phyloP scores from a whole-genome alignment of 2,113 vertebrate genomes.

The Chlorodrepanis virens region DNA sequence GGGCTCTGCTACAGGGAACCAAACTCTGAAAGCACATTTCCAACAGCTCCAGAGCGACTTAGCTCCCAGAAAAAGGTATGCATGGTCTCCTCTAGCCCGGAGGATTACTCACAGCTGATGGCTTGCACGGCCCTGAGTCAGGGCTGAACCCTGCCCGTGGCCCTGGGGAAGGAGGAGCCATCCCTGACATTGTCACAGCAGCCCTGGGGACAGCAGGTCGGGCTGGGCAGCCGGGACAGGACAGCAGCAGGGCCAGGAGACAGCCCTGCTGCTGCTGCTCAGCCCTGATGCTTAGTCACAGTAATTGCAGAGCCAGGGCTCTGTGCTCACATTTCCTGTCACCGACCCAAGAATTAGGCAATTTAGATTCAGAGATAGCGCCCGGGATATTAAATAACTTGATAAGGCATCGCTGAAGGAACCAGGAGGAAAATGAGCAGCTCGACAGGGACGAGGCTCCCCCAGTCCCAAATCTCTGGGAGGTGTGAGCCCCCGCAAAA shows the following conservation, averaged over 20 bases:
- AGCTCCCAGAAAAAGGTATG: background rate
- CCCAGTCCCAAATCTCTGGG: background rate
- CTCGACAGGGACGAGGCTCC: accelerated
- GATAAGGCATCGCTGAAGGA: background rate
- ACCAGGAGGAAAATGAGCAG: background rate
- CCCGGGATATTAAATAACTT: background rate
- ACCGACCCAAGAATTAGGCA: slow-evolving; percentile 45
- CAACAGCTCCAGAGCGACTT: background rate
- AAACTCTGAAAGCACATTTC: background rate
- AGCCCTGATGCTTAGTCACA: slow-evolving; percentile 22
- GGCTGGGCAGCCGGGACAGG: background rate
- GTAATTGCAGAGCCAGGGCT: slow-evolving; percentile 15
- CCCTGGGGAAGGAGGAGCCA: background rate
- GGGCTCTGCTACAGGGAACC: background rate
- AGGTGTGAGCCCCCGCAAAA: background rate
- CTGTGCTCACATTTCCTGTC: slow-evolving; percentile 31
- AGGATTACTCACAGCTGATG: background rate
- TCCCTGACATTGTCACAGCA: background rate
- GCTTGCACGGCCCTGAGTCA: background rate
- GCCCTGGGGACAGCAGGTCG: background rate
- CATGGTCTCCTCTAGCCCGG: background rate
- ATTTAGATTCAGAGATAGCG: slow-evolving; percentile 43
- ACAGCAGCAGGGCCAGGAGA: background rate
- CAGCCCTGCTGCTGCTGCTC: background rate
- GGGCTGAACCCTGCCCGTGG: background rate